A percentile compares a stretch with the other conserved stretches of the same genome.
phyloP scores from a whole-genome alignment of 2,797 vertebrate species.

The Pangasius sanitwongsei region DNA sequence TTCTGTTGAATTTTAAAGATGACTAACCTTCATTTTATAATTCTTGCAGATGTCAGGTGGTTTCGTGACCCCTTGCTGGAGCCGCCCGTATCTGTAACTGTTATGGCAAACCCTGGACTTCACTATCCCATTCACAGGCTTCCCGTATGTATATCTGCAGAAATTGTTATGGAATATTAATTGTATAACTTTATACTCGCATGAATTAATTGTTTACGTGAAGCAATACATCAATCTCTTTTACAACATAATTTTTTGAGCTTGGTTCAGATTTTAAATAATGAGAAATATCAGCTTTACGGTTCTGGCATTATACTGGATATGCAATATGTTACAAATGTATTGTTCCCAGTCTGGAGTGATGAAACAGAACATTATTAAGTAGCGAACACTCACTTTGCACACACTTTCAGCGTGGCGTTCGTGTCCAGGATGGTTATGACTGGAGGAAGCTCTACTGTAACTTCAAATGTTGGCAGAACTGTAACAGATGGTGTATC shows the following conservation, averaged over 20 bases:
- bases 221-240: background rate
- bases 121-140: constrained; percentile 70
- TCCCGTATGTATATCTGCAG: constrained; percentile 77
- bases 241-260: background rate
- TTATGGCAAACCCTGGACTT: constrained; percentile 62
- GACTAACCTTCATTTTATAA: constrained; percentile 65
- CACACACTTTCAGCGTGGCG: constrained; percentile 72
- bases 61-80: rapidly evolving
- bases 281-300: background rate
- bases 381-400: constrained; percentile 72
- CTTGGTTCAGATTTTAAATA: no score
- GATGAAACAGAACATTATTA: background rate
- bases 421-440: constrained; percentile 71
- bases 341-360: background rate
- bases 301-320: background rate
- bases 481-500: constrained; percentile 62
- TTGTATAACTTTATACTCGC: background rate
- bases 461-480: constrained; percentile 80
- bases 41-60: constrained; percentile 57
- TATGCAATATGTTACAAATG: background rate
- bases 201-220: background rate
- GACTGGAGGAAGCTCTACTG: constrained; percentile 66
- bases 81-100: background rate
- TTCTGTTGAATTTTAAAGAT: background rate
- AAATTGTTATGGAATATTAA: background rate